A percentile compares a stretch with the other conserved stretches of the same genome.
These are phyloP conservation scores for Calliopum simillimum DNA, from an alignment of 2,888 invertebrate genomes.

Conservation along the genomic window DNA sequence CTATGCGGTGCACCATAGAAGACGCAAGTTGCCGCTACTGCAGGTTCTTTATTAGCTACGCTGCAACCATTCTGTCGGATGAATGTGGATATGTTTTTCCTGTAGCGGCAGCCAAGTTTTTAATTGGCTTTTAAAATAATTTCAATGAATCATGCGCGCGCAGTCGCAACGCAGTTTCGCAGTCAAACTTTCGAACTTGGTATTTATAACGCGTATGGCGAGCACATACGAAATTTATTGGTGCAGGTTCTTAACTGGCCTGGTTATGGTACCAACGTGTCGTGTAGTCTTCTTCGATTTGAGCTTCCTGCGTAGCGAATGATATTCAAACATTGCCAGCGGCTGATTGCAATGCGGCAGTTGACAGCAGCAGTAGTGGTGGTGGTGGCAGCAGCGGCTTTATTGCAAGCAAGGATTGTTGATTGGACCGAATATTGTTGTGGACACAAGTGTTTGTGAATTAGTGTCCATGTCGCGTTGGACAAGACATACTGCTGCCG, in stretches of 20 bases:
- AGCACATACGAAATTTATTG: slow-evolving; percentile 28
- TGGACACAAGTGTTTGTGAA: slow-evolving; percentile 21
- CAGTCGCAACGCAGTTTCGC: background rate
- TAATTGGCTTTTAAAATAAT: slow-evolving; percentile 36
- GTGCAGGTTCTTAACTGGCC: slow-evolving; percentile 9
- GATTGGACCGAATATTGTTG: slow-evolving; percentile 27
- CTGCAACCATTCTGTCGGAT: too few relatives aligned
- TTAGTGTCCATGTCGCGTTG: slow-evolving; percentile 16
- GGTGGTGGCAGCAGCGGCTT: background rate
- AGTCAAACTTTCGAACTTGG: background rate
- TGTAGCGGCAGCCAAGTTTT: slow-evolving; percentile 17
- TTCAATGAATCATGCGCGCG: slow-evolving; percentile 32
- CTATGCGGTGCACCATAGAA: too few relatives aligned
- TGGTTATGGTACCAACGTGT: background rate
- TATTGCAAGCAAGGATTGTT: slow-evolving; percentile 17
- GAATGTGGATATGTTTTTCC: too few relatives aligned
- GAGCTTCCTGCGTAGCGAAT: slow-evolving; percentile 33
- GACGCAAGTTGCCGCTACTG: too few relatives aligned
- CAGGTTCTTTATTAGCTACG: too few relatives aligned
- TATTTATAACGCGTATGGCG: background rate
- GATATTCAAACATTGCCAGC: slow-evolving; percentile 34
- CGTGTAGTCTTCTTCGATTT: background rate
- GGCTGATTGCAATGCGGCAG: slow-evolving; percentile 11
- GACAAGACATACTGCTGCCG: background rate
- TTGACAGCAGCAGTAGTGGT: background rate